Evolutionary conservation across 1,140 invertebrate genomes (phyloP).

Genomic region (Drosophila kanapiae): DNA sequence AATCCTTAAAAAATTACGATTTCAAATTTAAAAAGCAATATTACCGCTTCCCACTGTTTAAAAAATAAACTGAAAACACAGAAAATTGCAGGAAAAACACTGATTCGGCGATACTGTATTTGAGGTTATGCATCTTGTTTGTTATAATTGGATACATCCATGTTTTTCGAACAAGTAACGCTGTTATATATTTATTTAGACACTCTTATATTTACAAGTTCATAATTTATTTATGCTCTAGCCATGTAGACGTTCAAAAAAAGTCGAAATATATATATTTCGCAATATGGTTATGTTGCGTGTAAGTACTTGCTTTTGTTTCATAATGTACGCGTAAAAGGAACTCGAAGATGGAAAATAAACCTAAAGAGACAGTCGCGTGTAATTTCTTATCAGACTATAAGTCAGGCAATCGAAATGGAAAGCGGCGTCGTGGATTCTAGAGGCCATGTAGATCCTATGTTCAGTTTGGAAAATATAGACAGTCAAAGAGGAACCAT

Average conservation of each 20-base stretch:
- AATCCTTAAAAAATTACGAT: too few relatives aligned
- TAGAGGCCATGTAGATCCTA: too few relatives aligned
- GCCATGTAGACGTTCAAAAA: not conserved
- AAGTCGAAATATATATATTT: not conserved
- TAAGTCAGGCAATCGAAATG: not conserved
- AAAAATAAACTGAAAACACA: too few relatives aligned
- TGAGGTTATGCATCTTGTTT: not conserved
- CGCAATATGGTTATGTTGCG: not conserved
- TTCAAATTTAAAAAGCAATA: too few relatives aligned
- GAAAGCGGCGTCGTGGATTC: not conserved
- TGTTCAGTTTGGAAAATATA: not conserved
- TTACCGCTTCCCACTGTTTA: too few relatives aligned
- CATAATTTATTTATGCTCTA: not conserved
- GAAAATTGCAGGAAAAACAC: too few relatives aligned
- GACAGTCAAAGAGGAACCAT: not conserved
- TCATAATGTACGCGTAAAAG: not conserved
- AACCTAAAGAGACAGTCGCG: not conserved
- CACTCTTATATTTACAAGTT: conserved; percentile 1
- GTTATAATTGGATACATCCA: not conserved
- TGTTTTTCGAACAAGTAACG: not conserved
- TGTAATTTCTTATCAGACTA: not conserved
- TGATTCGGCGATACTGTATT: too few relatives aligned
- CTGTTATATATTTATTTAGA: not conserved
- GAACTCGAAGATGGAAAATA: conserved; percentile 1
- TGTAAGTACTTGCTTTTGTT: not conserved